These are phyloP conservation scores for Neotoxoptera formosana DNA, from an alignment of 1,140 invertebrate species.

Conservation along the genomic window DNA sequence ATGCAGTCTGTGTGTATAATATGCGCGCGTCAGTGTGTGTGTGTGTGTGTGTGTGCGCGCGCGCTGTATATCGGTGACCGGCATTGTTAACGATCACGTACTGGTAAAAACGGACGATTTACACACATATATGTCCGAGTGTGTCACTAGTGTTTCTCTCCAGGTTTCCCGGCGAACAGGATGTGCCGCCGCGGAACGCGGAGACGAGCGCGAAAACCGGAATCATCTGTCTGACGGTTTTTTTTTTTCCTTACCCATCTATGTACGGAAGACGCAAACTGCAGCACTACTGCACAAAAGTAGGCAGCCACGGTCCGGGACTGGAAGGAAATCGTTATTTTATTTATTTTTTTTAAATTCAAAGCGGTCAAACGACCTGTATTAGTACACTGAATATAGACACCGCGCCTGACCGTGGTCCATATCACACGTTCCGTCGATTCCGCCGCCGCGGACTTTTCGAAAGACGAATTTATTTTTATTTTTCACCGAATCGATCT, in stretches of 20 bases:
- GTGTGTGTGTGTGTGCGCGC: neutral
- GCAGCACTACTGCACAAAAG: conserved; percentile 31
- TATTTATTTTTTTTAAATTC: conserved; percentile 5
- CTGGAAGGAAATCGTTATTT: conserved; percentile 18
- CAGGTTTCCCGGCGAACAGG: conserved; percentile 42
- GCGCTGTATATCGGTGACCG: neutral
- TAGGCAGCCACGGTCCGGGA: conserved; percentile 4
- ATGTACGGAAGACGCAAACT: conserved; percentile 25
- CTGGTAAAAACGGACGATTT: conserved; percentile 38
- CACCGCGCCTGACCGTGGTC: neutral
- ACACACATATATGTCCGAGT: conserved; percentile 30
- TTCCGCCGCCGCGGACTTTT: neutral
- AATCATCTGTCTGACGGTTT: conserved; percentile 43
- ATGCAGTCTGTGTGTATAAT: neutral
- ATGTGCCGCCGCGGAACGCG: conserved; percentile 11
- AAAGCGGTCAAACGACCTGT: conserved; percentile 37
- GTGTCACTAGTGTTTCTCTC: conserved; percentile 48
- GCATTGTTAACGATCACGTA: conserved; percentile 37
- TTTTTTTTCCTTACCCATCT: neutral
- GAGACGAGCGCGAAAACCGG: conserved; percentile 55
- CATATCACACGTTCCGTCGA: neutral
- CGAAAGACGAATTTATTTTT: conserved; percentile 5
- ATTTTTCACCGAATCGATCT: neutral
- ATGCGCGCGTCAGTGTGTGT: neutral
- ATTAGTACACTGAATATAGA: neutral